Base-by-base conservation (phyloP, 2,113 vertebrate species). In the Tenebrosternarchus preto region DNA sequence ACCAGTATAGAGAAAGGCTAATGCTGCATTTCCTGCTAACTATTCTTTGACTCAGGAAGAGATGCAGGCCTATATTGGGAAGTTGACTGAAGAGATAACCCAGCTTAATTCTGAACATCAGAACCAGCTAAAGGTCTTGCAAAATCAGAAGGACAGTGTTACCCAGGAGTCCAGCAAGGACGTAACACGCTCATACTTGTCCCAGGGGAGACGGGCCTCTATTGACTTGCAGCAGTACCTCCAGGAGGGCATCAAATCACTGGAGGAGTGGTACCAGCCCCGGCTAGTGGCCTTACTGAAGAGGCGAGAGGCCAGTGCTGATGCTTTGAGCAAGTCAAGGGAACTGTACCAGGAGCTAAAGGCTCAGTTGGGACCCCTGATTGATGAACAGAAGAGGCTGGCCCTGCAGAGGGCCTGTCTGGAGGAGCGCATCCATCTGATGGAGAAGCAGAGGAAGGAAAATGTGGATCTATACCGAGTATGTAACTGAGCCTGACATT, bases 241-340 rank as follows among this genome's bases (percentile, higher is more conserved):
- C 87, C 92, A 95, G 0, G 87, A 92, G 39, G 95, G 92, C 53
- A 93, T 94, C n/a, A 92, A 89, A 71, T 91, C 91, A 1, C 90
- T 98, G 78, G 94, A 98, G 83, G 91, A 95, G 31, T 94, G 94
- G 85, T 98, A 96, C 0, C 94, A 96, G 75, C 95, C 97, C 0
- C 92, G 95, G 20, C 87, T 98, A 76, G 85, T 95, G 85, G 90
- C 93, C n/a, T 90, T 98, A 83, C 85, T 95, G 57, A 96, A 96
- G 85, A 91, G 93, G 71, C 90, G 92, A 0, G 95, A 96, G 76
- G 89, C 88, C 0, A 92, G 94, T 3, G 86, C 86, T 0, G 92
- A 86, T 39, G 93, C 94, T 0, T 87, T 96, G 43, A 89, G 90
- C 82, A 93, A 92, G 83, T 90, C 92, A 25, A 95, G 94, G 81